phyloP scores from a whole-genome alignment of 2,113 vertebrate genomes.

The Suncus etruscus region DNA sequence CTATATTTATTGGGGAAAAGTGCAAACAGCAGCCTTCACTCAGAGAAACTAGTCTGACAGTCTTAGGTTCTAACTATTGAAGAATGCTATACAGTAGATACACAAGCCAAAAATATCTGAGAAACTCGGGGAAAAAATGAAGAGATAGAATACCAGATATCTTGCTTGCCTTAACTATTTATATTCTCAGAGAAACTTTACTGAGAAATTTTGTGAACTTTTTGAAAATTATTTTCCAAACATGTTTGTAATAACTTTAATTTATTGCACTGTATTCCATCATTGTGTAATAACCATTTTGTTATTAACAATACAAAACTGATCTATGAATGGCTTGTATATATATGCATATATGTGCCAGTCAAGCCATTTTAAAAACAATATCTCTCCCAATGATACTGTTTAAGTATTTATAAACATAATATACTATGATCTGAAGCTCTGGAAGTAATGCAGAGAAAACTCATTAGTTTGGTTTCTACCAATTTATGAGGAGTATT shows the following conservation, averaged over 20 bases:
- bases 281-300: not conserved
- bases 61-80: conserved; percentile 61
- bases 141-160: not conserved
- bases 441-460: not conserved
- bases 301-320: not conserved
- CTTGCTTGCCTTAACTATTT: not conserved
- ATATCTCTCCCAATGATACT: not conserved
- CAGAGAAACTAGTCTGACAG: conserved; percentile 59
- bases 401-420: conserved; percentile 3
- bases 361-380: not conserved
- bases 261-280: not conserved
- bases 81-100: conserved; percentile 30
- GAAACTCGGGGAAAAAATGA: not conserved
- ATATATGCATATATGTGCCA: no score
- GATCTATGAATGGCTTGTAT: not conserved
- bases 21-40: conserved; percentile 66
- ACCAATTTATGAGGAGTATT: conserved; percentile 31
- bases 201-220: not conserved
- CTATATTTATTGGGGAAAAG: conserved; percentile 71
- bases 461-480: not conserved
- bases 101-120: conserved; percentile 35
- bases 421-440: not conserved
- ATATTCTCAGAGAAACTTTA: not conserved
- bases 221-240: not conserved
- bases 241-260: not conserved